Evolutionary conservation across 1,140 invertebrate genomes (phyloP).

Genomic region (Tribolium castaneum): DNA sequence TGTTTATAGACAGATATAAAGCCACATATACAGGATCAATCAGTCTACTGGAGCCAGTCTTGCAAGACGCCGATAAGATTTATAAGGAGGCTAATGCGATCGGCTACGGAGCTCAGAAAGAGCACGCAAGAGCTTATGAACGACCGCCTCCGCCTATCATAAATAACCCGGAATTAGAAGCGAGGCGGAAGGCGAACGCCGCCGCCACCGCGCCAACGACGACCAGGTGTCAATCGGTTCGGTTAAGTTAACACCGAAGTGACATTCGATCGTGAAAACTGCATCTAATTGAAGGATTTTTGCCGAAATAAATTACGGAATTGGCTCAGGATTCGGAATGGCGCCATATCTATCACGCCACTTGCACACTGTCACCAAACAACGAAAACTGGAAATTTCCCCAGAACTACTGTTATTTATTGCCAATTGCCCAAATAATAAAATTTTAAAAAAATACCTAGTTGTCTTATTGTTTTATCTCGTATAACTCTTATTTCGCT

Average conservation of each 20-base stretch:
- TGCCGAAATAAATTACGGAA: not conserved
- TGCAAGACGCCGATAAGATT: slow-evolving; percentile 64
- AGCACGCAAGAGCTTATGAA: slow-evolving; percentile 26
- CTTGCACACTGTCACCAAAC: not conserved
- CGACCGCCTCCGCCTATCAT: slow-evolving; percentile 24
- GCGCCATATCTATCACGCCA: slow-evolving; percentile 18
- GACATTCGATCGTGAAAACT: not conserved
- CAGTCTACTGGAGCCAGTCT: slow-evolving; percentile 60
- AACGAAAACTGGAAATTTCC: not conserved
- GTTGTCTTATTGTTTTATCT: not conserved
- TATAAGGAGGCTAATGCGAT: slow-evolving; percentile 52
- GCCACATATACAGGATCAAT: slow-evolving; percentile 60
- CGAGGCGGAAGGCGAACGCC: not conserved
- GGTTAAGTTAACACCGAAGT: not conserved
- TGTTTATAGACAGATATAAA: slow-evolving; percentile 64
- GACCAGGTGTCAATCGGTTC: slow-evolving; percentile 7
- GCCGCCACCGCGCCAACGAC: not conserved
- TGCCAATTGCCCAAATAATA: not conserved
- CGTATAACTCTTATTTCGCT: not conserved
- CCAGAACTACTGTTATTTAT: not conserved
- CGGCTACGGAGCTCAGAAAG: slow-evolving; percentile 28
- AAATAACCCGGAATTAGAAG: slow-evolving; percentile 25
- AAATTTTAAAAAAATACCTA: not conserved
- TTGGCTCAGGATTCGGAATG: not conserved
- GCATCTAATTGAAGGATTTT: not conserved